Evolutionary conservation across 2,797 vertebrate species (phyloP), one percentile per base, ranked within the genome.

Genomic region (Chiloscyllium punctatum): DNA sequence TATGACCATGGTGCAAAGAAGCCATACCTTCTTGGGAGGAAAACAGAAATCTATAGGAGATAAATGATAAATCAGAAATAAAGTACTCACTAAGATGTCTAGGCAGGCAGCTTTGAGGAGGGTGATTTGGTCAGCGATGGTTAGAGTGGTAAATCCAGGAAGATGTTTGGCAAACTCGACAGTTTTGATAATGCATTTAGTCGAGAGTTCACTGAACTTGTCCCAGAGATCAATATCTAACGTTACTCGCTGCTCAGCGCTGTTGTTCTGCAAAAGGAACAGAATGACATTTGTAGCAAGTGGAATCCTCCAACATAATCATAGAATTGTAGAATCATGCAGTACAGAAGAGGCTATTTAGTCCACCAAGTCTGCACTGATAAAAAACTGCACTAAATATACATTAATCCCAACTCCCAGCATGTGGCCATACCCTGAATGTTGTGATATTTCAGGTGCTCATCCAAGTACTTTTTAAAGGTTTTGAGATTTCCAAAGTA

Each of bases 151-250:
- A 97, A 99, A 99, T 96, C 99, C 99, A 0, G 99, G 99, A 96
- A 99, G 98, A 97, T 99, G 99, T 97, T 99, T 99, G 95, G 99
- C 99, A 1, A 99, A 99, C 97, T 99, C 99, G 97, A 99, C 99
- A 0, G 99, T 99, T 97, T 99, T 99, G 96, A 99, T 99, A 98
- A 99, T 99, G 97, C 99, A 99, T 97, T 99, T 99, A 96, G 99
- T 99, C 97, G 99, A 99, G 96, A 99, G 97, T 96, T 99, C 99
- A 3, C 99, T 99, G 98, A 99, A 99, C 97, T 99, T 99, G 97
- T 99, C 99, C 99, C 99, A 99, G 96, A 99, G 98, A 97, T 99
- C 98, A 3, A 99, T 98, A 96, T 99, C 99, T 97, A 99, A 97
- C 3, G 99, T 98, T 18, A 99, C 99, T 0, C 99, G 98, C 77